Evolutionary conservation across 2,888 invertebrate species (phyloP).

Genomic region (Stenodera caucasica): DNA sequence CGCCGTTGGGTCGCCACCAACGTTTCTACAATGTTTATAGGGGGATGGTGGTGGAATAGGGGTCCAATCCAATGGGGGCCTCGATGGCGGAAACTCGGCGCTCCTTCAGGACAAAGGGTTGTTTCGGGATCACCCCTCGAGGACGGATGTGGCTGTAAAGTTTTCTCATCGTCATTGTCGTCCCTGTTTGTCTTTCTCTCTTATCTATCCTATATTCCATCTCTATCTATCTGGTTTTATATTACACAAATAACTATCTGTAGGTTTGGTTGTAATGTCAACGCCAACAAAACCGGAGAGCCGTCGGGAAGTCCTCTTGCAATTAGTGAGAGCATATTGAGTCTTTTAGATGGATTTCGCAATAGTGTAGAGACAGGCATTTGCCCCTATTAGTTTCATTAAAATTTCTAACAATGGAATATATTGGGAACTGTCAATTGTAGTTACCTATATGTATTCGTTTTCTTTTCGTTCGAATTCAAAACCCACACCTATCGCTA

Average conservation of each 20-base stretch:
- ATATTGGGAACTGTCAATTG: slow-evolving; percentile 15
- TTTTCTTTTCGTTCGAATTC: neutral
- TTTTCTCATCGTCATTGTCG: slow-evolving; percentile 1
- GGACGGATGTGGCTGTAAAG: slow-evolving; percentile 35
- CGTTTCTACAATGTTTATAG: neutral
- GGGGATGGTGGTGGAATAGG: neutral
- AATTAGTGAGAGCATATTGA: slow-evolving; percentile 43
- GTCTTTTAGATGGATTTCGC: slow-evolving; percentile 35
- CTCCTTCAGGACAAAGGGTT: slow-evolving; percentile 49
- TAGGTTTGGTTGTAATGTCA: neutral
- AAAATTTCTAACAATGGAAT: slow-evolving; percentile 2
- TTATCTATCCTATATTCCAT: neutral
- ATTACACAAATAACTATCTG: slow-evolving; percentile 2
- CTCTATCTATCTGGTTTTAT: neutral
- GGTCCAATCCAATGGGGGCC: slow-evolving; percentile 31
- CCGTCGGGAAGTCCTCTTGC: slow-evolving; percentile 25
- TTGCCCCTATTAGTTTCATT: slow-evolving; percentile 32
- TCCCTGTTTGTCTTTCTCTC: neutral
- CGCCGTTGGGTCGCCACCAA: slow-evolving; percentile 5
- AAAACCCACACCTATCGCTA: neutral
- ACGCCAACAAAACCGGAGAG: slow-evolving; percentile 5
- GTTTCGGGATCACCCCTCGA: slow-evolving; percentile 43
- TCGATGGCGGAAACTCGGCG: slow-evolving; percentile 34
- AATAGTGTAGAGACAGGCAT: slow-evolving; percentile 24
- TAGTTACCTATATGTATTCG: too few relatives aligned